These are phyloP conservation scores for Telmatherina bonti DNA, from an alignment of 2,797 vertebrate species.

Conservation along the genomic window DNA sequence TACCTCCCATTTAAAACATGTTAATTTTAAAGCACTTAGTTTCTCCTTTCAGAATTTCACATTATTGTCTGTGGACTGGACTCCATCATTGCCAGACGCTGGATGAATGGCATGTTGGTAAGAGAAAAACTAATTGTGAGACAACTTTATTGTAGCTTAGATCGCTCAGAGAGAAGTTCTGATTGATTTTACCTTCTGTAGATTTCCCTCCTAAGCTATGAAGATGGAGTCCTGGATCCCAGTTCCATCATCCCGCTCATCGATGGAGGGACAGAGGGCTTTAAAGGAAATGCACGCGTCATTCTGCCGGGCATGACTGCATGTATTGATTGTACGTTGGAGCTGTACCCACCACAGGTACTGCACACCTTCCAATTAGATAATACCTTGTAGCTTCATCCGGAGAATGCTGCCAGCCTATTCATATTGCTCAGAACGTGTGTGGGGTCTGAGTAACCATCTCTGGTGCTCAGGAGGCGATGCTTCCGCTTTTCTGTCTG, in stretches of 20 bases:
- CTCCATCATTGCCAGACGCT: constrained; percentile 95
- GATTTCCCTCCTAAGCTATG: constrained; percentile 95
- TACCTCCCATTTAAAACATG: not conserved
- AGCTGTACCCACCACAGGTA: constrained; percentile 96
- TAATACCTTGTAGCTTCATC: not conserved
- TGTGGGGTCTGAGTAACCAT: not conserved
- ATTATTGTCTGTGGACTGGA: constrained; percentile 98
- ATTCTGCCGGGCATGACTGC: constrained; percentile 97
- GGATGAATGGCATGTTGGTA: constrained; percentile 99
- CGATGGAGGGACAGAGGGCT: constrained; percentile 96
- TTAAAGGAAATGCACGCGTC: constrained; percentile 95
- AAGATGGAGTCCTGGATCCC: constrained; percentile 92
- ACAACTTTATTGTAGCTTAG: not conserved
- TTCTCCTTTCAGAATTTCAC: constrained; percentile 89
- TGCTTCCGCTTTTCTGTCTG: constrained; percentile 24
- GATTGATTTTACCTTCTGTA: constrained; percentile 51
- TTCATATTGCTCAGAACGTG: not conserved
- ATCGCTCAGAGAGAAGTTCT: not conserved
- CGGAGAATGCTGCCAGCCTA: not conserved
- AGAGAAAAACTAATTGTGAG: constrained; percentile 3
- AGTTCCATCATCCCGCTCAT: constrained; percentile 96
- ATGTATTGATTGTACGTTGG: constrained; percentile 95
- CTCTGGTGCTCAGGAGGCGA: constrained; percentile 9
- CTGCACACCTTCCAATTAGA: constrained; percentile 8
- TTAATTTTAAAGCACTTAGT: not conserved